Evolutionary conservation across 30 jellyfish, hydroid and myxozoan genomes (phyloP).

Genomic region (Hydractinia echinata): DNA sequence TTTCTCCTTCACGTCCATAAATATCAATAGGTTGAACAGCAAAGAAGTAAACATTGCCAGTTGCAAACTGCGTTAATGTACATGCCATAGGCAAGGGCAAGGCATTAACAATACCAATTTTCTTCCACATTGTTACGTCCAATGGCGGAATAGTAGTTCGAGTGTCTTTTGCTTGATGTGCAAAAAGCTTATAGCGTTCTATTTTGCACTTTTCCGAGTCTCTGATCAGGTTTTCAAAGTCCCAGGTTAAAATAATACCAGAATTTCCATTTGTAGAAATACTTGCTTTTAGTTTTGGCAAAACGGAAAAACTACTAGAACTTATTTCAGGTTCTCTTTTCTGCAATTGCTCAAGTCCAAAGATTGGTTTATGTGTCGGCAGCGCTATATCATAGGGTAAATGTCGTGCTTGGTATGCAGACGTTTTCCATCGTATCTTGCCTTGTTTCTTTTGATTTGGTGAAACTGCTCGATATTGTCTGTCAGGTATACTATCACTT

Average conservation of each 20-base stretch:
- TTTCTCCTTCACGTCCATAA: slow-evolving; percentile 87
- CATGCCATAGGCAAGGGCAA: slow-evolving; percentile 99
- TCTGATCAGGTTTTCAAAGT: slow-evolving; percentile 55
- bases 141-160: slow-evolving; percentile 67
- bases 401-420: too few relatives aligned
- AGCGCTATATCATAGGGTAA: too few relatives aligned
- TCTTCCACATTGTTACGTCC: slow-evolving; percentile 68
- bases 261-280: slow-evolving; percentile 65
- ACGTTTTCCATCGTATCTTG: too few relatives aligned
- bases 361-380: too few relatives aligned
- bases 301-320: too few relatives aligned
- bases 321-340: too few relatives aligned
- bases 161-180: slow-evolving; percentile 68
- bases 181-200: slow-evolving; percentile 84
- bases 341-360: too few relatives aligned
- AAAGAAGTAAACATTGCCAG: slow-evolving; percentile 83
- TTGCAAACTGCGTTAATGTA: slow-evolving; percentile 87
- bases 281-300: slow-evolving; percentile 86
- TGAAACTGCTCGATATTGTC: too few relatives aligned
- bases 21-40: slow-evolving; percentile 88
- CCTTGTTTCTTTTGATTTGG: too few relatives aligned
- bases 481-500: too few relatives aligned
- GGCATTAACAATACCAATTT: slow-evolving; percentile 93
- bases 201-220: slow-evolving; percentile 41
- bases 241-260: slow-evolving; percentile 97